Percentiles rank a stretch among this genome's conserved stretches.
Conservation (phyloP, 2,113 vertebrate genomes). For the Proterorhinus semilunaris region DNA sequence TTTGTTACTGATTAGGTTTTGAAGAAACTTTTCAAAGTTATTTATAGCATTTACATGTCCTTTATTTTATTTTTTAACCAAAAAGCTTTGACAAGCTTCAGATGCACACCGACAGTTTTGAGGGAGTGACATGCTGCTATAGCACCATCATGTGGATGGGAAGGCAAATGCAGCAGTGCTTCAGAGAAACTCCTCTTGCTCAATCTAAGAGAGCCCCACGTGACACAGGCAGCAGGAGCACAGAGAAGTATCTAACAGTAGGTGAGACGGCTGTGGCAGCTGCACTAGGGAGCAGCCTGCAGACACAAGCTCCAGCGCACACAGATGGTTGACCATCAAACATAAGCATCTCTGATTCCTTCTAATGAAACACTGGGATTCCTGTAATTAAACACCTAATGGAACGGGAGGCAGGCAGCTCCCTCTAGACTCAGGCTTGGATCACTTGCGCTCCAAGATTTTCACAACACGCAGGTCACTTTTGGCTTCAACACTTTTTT, state of each 20-base stretch:
- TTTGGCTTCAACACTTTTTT: constrained; percentile 25
- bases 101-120: constrained; percentile 8
- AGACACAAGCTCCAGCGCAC: constrained; percentile 37
- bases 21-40: not conserved
- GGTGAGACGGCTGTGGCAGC: constrained; percentile 36
- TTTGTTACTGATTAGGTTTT: too few species aligned
- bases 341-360: constrained; percentile 72
- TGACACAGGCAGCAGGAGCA: constrained; percentile 28
- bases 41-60: constrained; percentile 17
- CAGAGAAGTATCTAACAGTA: constrained; percentile 30
- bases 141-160: constrained; percentile 74
- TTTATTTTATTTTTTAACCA: too few species aligned
- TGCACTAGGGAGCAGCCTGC: constrained; percentile 49
- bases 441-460: constrained; percentile 43
- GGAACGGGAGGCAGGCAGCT: constrained; percentile 58
- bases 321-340: constrained; percentile 76
- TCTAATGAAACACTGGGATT: constrained; percentile 78
- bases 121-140: constrained; percentile 58
- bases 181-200: not conserved
- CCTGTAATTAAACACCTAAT: constrained; percentile 76
- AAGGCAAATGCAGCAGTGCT: constrained; percentile 21
- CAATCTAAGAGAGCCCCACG: constrained; percentile 15
- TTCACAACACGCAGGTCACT: constrained; percentile 28
- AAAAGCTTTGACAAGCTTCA: constrained; percentile 1
- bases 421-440: constrained; percentile 54